Evolutionary conservation across 2,888 invertebrate genomes (phyloP).

Genomic region (Orgyia antiqua): DNA sequence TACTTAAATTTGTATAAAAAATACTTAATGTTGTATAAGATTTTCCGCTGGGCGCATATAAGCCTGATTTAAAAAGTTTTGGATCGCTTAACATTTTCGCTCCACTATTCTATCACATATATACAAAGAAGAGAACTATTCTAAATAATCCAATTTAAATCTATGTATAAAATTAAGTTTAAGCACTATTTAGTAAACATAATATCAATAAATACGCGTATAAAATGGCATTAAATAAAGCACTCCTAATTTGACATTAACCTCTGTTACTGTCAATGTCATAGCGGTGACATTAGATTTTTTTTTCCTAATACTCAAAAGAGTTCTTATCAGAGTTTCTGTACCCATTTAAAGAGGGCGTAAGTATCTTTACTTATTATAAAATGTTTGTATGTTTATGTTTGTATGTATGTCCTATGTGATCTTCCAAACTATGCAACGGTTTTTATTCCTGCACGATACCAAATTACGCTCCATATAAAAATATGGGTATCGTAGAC

Average conservation of each 20-base stretch:
- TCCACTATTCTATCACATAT: conserved; percentile 1
- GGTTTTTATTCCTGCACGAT: no score
- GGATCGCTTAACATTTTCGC: not conserved
- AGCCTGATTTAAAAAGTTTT: not conserved
- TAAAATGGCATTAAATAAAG: conserved; percentile 8
- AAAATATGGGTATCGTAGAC: no score
- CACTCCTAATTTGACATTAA: conserved; percentile 4
- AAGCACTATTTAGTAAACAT: conserved; percentile 10
- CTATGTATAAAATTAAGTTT: conserved; percentile 13
- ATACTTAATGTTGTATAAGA: conserved; percentile 4
- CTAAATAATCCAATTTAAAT: conserved; percentile 6
- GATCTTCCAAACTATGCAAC: no score
- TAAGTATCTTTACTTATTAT: no score
- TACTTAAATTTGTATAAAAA: no score
- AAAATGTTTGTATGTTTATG: no score
- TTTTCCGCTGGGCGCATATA: not conserved
- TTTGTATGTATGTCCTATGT: no score
- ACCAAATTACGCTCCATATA: no score
- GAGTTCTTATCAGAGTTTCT: not conserved
- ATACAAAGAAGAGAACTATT: no score
- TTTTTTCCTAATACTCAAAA: not conserved
- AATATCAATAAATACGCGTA: conserved; percentile 8
- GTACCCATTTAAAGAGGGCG: no score
- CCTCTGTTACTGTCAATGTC: not conserved
- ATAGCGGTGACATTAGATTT: no score